Base-by-base conservation (phyloP, 2,113 vertebrate genomes). In the Machaerirhynchus nigripectus region DNA sequence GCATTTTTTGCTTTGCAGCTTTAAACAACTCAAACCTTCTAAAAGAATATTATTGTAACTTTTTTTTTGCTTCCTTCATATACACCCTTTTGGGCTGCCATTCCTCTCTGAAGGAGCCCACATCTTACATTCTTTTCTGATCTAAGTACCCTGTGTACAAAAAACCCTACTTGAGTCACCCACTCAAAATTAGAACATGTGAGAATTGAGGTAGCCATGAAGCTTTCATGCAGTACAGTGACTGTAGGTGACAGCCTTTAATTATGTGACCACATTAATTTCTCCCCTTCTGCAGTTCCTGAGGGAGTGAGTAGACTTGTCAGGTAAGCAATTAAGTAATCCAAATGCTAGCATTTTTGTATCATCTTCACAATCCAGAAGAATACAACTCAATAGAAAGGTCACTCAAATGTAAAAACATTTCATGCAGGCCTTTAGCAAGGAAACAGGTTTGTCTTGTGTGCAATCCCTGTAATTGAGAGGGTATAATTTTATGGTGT, bases 291-390 rank as follows among this genome's bases (percentile, higher is more conserved):
- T 84, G 42, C 57, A 50, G 17, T 59, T 90, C 59, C 79, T 78
- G 83, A 90, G 64, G 47, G 83, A 84, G 30, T 57, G 64, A 94
- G 75, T 70, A 88, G 59, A 74, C 35, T 73, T 73, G 80, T 77
- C 80, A 67, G 52, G 46, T 63, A 90, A 86, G 64, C 86, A 86
- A 93, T 90, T 95, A 92, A 89, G 56, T 74, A 74, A 81, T 90
- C 55, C 44, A 52, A 35, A 84, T 90, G 59, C 73, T 59, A 78
- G 64, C 47, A 74, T 77, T 95, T 88, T 53, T 82, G 3, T 63
- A 20, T 86, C 15, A 33, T 77, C 63, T 84, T 78, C 73, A 74
- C 76, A 93, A n/a, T 67, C 44, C 89, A 80, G 67, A 71, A 64
- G 50, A 84, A 42, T 52, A 59, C 56, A 70, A 53, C 71, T 89